Evolutionary conservation across 2,888 invertebrate genomes (phyloP).

Genomic region (Merodon equestris): DNA sequence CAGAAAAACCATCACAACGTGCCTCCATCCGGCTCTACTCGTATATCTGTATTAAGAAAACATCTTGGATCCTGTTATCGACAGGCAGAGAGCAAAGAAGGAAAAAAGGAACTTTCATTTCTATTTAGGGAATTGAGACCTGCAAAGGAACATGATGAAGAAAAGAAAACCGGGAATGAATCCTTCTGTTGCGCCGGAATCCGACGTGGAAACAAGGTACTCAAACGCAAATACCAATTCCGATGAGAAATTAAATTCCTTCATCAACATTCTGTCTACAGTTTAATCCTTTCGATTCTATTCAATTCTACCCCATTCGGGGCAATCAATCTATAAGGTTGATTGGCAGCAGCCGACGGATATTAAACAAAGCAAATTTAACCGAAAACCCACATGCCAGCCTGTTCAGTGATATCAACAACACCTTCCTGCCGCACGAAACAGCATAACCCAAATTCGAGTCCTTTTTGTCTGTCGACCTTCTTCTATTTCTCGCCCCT

Average conservation of each 20-base stretch:
- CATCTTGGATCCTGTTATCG: slow-evolving; percentile 12
- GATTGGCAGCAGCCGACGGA: slow-evolving; percentile 2
- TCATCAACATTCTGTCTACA: background rate
- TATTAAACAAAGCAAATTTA: no score
- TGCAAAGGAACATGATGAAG: slow-evolving; percentile 7
- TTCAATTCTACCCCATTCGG: background rate
- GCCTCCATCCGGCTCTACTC: slow-evolving; percentile 14
- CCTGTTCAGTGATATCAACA: background rate
- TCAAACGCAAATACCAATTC: slow-evolving; percentile 49
- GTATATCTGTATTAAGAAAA: slow-evolving; percentile 7
- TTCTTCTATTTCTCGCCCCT: no score
- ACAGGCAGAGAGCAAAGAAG: slow-evolving; percentile 12
- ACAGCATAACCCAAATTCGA: background rate
- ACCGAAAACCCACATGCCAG: no score
- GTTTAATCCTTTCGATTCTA: background rate
- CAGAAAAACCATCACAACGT: slow-evolving; percentile 18
- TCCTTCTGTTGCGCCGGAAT: slow-evolving; percentile 34
- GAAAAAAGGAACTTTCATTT: slow-evolving; percentile 40
- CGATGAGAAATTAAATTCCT: slow-evolving; percentile 52
- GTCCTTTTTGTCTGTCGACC: background rate
- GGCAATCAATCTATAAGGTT: slow-evolving; percentile 23
- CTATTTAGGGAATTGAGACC: slow-evolving; percentile 49
- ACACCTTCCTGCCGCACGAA: background rate
- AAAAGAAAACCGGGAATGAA: slow-evolving; percentile 36
- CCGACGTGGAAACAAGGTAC: slow-evolving; percentile 34